phyloP scores from a whole-genome alignment of 2,888 invertebrate species.

The Scotopteryx bipunctaria region DNA sequence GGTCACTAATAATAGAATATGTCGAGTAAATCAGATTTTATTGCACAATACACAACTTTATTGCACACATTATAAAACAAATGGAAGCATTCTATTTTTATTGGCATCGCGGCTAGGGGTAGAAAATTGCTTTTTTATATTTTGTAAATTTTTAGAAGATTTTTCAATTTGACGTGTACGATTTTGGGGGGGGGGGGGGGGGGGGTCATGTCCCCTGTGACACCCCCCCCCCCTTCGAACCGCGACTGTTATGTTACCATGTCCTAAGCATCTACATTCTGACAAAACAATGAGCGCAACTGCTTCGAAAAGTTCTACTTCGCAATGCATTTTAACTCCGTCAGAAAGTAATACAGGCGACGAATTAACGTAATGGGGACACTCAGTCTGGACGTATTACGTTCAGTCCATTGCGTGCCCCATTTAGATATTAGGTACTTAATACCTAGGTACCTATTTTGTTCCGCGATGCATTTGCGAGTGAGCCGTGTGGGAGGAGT shows the following conservation, averaged over 20 bases:
- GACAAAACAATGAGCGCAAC: neutral
- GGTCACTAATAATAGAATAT: no score
- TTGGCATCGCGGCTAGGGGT: no score
- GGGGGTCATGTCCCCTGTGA: no score
- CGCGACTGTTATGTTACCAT: neutral
- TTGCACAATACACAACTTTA: no score
- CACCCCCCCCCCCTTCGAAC: no score
- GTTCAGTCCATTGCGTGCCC: conserved; percentile 46
- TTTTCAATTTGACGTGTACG: no score
- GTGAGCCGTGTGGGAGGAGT: neutral
- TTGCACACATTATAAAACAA: no score
- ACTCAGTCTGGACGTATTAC: conserved; percentile 51
- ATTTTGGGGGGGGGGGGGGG: no score
- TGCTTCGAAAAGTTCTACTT: neutral
- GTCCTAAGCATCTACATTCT: neutral
- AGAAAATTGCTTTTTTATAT: no score
- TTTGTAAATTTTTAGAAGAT: no score
- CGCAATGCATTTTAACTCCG: neutral
- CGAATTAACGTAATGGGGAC: conserved; percentile 25
- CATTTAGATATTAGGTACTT: conserved; percentile 41
- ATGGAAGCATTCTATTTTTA: no score
- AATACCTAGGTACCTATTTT: conserved; percentile 37
- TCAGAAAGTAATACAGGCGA: conserved; percentile 10
- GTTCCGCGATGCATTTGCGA: conserved; percentile 40
- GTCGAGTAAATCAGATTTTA: no score